A percentile compares a stretch with the other conserved stretches of the same genome.
These are phyloP conservation scores for Adoxophyes honmai DNA, from an alignment of 1,140 invertebrate genomes.

Conservation along the genomic window DNA sequence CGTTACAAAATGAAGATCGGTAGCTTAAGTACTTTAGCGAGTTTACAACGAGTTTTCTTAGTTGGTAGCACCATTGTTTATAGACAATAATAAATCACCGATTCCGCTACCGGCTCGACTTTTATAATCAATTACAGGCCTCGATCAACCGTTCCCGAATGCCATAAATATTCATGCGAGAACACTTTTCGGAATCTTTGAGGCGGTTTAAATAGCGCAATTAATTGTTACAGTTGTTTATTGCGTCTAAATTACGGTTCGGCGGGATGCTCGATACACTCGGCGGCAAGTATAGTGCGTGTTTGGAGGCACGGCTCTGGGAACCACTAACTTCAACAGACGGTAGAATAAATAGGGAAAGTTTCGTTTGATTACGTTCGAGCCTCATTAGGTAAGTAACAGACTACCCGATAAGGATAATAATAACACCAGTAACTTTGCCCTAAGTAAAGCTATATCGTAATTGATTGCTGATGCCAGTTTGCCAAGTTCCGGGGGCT, in stretches of 20 bases:
- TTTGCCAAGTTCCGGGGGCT: neutral
- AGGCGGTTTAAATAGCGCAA: slow-evolving; percentile 40
- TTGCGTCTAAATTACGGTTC: no score
- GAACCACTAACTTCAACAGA: neutral
- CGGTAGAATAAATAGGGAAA: neutral
- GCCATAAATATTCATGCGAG: slow-evolving; percentile 46
- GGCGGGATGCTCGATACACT: no score
- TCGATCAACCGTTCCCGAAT: slow-evolving; percentile 37
- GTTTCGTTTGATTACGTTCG: neutral
- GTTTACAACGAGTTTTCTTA: neutral
- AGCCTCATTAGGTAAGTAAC: neutral
- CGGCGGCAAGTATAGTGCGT: no score
- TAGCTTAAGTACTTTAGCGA: neutral
- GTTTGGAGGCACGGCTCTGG: no score
- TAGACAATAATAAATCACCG: slow-evolving; percentile 47
- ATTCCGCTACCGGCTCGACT: slow-evolving; percentile 46
- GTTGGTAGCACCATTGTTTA: slow-evolving; percentile 29
- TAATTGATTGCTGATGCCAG: slow-evolving; percentile 6
- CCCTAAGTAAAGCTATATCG: neutral
- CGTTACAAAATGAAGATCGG: no score
- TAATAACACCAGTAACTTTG: neutral
- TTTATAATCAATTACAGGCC: slow-evolving; percentile 61
- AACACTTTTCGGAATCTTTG: slow-evolving; percentile 38
- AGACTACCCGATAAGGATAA: neutral
- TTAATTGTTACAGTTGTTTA: slow-evolving; percentile 26